A percentile compares a stretch with the other conserved stretches of the same genome.
Conservation (phyloP, 92 coral and sea anemone genomes). For the Anthopleura xanthogrammica region DNA sequence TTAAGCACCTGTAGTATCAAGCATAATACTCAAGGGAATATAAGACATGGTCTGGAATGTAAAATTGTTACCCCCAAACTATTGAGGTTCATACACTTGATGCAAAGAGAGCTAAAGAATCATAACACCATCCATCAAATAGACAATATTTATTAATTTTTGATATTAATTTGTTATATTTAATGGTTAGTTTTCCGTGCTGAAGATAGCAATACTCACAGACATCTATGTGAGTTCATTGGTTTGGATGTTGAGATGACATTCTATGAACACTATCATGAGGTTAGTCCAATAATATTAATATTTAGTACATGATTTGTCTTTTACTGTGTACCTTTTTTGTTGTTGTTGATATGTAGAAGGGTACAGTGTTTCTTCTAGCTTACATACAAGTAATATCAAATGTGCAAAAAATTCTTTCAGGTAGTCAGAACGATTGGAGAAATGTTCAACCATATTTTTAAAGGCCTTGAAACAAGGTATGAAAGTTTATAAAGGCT, state of each 20-base stretch:
- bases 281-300: conserved; percentile 48
- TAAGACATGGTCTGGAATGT: no score
- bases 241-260: conserved; percentile 98
- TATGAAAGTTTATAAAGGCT: conserved; percentile 7
- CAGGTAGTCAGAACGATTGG: conserved; percentile 90
- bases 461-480: conserved; percentile 94
- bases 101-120: no score
- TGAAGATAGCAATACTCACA: conserved; percentile 96
- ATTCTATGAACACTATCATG: conserved; percentile 94
- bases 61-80: no score
- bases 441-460: conserved; percentile 74
- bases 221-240: conserved; percentile 93
- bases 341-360: no score
- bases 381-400: no score
- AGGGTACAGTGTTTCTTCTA: neutral
- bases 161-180: neutral
- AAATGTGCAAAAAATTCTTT: neutral
- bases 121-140: neutral
- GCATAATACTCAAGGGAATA: no score
- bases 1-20: no score
- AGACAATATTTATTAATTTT: neutral
- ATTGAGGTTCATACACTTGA: no score
- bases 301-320: no score
- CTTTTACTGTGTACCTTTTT: no score
- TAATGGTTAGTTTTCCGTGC: conserved; percentile 82